These are phyloP conservation scores for Gadopsis bispinosus DNA, from an alignment of 2,797 vertebrate genomes.

Conservation along the genomic window DNA sequence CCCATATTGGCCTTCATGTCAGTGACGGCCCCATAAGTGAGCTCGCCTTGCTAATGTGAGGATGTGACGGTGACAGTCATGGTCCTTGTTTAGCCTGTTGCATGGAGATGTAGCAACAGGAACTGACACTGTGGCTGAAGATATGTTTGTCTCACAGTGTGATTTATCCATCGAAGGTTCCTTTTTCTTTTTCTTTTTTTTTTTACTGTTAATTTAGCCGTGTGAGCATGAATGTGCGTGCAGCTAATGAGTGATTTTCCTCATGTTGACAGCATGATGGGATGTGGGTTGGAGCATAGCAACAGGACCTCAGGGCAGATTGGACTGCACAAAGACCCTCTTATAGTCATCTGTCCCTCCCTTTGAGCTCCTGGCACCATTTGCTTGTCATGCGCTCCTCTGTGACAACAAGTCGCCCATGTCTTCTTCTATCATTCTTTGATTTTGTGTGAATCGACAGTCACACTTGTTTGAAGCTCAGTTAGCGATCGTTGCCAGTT, in stretches of 20 bases:
- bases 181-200: not conserved
- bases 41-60: conserved; percentile 34
- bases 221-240: not conserved
- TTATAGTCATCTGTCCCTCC: conserved; percentile 55
- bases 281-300: conserved; percentile 69
- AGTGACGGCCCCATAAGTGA: conserved; percentile 3
- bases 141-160: conserved; percentile 43
- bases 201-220: conserved; percentile 39
- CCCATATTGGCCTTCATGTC: conserved; percentile 3
- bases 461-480: conserved; percentile 6
- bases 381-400: conserved; percentile 65
- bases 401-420: conserved; percentile 46
- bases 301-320: conserved; percentile 65
- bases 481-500: not conserved
- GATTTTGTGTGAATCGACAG: not conserved
- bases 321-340: conserved; percentile 63
- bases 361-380: conserved; percentile 44
- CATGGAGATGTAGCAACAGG: conserved; percentile 18
- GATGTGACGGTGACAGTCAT: conserved; percentile 15
- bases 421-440: conserved; percentile 20
- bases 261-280: conserved; percentile 73
- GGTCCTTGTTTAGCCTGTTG: conserved; percentile 15
- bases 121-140: conserved; percentile 32
- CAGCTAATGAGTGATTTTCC: conserved; percentile 68
- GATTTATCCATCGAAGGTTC: conserved; percentile 51